phyloP scores from a whole-genome alignment of 1,140 invertebrate species.

The Copidosoma floridanum region DNA sequence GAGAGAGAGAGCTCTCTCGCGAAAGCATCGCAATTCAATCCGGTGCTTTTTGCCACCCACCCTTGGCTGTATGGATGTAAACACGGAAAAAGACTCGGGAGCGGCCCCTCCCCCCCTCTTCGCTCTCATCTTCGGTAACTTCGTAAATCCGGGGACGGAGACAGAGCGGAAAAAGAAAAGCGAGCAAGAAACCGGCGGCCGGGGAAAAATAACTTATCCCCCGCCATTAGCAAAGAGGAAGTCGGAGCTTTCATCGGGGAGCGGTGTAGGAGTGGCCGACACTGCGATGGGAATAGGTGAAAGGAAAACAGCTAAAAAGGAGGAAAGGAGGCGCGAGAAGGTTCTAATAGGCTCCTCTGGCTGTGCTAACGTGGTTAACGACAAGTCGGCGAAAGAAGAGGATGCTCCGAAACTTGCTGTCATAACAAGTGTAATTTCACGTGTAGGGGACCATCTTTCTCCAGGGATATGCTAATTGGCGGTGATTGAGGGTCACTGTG shows the following conservation, averaged over 20 bases:
- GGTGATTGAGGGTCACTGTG: not conserved
- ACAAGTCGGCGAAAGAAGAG: not conserved
- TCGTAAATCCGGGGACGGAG: not conserved
- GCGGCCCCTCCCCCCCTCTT: not conserved
- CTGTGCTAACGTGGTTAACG: too few species aligned
- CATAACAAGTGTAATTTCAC: slow-evolving; percentile 54
- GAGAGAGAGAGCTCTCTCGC: not conserved
- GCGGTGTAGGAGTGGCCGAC: not conserved
- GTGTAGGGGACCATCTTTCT: not conserved
- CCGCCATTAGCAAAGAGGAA: slow-evolving; percentile 17
- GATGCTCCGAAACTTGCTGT: too few species aligned
- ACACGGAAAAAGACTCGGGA: slow-evolving; percentile 6
- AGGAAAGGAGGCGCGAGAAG: not conserved
- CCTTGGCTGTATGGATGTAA: slow-evolving; percentile 10
- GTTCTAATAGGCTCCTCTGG: too few species aligned
- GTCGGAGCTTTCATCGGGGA: slow-evolving; percentile 8
- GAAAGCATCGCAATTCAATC: slow-evolving; percentile 16
- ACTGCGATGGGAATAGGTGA: slow-evolving; percentile 1
- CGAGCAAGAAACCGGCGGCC: not conserved
- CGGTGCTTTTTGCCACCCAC: not conserved
- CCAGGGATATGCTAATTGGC: too few species aligned
- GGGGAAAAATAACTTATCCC: slow-evolving; percentile 5
- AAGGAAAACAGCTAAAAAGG: slow-evolving; percentile 22
- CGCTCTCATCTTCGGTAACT: not conserved
- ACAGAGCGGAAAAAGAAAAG: slow-evolving; percentile 5